phyloP scores from a whole-genome alignment of 2,113 vertebrate species.

The Rhinoptilus africanus region DNA sequence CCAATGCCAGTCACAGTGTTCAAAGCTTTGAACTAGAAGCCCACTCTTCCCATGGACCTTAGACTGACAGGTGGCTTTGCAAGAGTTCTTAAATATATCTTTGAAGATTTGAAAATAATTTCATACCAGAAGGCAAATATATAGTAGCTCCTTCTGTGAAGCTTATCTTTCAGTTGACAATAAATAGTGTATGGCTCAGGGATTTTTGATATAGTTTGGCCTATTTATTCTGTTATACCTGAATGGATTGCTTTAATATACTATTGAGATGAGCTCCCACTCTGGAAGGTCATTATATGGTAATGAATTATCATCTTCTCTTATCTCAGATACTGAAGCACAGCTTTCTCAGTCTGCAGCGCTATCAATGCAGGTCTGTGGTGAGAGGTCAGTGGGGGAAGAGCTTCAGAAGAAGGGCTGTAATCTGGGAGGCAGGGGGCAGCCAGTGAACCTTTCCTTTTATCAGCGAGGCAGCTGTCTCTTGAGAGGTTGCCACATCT shows the following conservation, averaged over 20 bases:
- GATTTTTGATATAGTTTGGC: constrained; percentile 49
- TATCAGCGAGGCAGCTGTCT: neutral
- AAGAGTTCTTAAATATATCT: constrained; percentile 2
- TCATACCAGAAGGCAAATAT: constrained; percentile 38
- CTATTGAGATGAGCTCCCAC: constrained; percentile 22
- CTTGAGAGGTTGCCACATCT: neutral
- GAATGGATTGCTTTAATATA: constrained; percentile 56
- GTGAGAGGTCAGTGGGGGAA: neutral
- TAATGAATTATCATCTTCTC: neutral
- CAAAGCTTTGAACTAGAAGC: neutral
- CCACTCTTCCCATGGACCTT: neutral
- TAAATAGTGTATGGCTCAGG: constrained; percentile 21
- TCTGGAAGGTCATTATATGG: constrained; percentile 46
- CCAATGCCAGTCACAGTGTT: neutral
- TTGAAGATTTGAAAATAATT: constrained; percentile 42
- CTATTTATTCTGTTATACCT: constrained; percentile 45
- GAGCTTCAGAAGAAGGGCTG: neutral
- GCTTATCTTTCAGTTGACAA: constrained; percentile 36
- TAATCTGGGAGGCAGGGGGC: neutral
- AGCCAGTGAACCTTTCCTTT: neutral
- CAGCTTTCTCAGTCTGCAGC: neutral
- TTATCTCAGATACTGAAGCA: neutral
- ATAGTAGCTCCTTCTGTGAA: constrained; percentile 9
- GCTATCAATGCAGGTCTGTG: neutral
- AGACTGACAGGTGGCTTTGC: neutral